phyloP scores from a whole-genome alignment of 2,888 invertebrate species.

The Coremacera marginata region DNA sequence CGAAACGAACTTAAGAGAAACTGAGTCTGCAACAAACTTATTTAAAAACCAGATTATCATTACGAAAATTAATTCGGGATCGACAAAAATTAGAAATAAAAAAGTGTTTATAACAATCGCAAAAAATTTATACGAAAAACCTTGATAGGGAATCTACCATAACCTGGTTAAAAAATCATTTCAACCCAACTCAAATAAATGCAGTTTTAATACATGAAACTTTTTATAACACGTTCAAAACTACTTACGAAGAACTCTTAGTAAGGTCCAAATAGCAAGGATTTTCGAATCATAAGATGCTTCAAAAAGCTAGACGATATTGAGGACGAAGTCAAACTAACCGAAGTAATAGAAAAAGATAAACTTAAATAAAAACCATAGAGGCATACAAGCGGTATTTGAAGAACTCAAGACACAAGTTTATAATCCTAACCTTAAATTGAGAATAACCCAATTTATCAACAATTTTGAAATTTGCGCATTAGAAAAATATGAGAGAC shows the following conservation, averaged over 20 bases:
- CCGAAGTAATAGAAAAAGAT: conserved; percentile 15
- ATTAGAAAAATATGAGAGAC: conserved; percentile 43
- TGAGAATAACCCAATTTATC: conserved; percentile 45
- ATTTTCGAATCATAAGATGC: background rate
- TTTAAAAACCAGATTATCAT: conserved; percentile 22
- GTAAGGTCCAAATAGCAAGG: background rate
- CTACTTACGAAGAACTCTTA: background rate
- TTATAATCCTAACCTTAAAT: conserved; percentile 41
- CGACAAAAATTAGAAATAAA: conserved; percentile 30
- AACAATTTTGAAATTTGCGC: conserved; percentile 48
- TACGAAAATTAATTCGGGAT: conserved; percentile 23
- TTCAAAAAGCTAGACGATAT: background rate
- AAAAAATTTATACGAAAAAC: conserved; percentile 23
- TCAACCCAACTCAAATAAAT: conserved; percentile 22
- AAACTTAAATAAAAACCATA: conserved; percentile 10
- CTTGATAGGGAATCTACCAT: conserved; percentile 16
- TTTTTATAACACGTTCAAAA: background rate
- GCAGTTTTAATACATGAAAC: conserved; percentile 3
- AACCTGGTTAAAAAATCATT: conserved; percentile 30
- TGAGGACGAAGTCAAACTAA: conserved; percentile 41
- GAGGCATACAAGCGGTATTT: conserved; percentile 41
- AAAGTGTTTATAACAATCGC: conserved; percentile 26
- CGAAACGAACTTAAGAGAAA: conserved; percentile 28
- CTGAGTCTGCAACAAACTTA: conserved; percentile 9
- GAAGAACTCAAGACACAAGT: conserved; percentile 14